phyloP scores from a whole-genome alignment of 2,888 invertebrate genomes.

The Mythimna loreyi region DNA sequence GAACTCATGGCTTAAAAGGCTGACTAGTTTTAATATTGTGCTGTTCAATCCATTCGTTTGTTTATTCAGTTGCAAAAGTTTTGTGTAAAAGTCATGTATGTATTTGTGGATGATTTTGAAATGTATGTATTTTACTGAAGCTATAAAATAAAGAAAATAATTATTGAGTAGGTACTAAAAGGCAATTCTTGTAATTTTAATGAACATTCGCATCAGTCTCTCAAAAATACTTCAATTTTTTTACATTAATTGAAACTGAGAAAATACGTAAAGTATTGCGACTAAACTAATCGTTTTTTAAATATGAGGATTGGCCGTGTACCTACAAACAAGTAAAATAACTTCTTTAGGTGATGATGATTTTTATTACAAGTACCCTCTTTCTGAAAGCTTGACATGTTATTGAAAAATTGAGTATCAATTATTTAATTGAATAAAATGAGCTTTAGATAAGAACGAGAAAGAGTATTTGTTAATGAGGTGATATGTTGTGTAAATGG shows the following conservation, averaged over 20 bases:
- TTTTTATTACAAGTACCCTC: not conserved
- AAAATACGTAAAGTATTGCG: no score
- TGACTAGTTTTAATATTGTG: slow-evolving; percentile 73
- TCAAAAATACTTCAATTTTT: no score
- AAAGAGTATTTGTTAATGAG: not conserved
- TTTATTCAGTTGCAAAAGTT: slow-evolving; percentile 16
- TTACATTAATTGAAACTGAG: no score
- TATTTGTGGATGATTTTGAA: slow-evolving; percentile 1
- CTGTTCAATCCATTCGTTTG: slow-evolving; percentile 27
- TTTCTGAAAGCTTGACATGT: not conserved
- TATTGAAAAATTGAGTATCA: not conserved
- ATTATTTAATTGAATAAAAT: slow-evolving; percentile 4
- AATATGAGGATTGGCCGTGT: not conserved
- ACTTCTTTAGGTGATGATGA: not conserved
- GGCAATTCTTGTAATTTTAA: not conserved
- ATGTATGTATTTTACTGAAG: not conserved
- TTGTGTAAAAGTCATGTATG: slow-evolving; percentile 21
- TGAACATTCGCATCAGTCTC: no score
- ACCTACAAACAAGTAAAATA: not conserved
- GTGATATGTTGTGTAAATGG: slow-evolving; percentile 10
- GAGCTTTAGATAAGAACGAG: slow-evolving; percentile 5
- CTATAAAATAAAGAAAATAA: not conserved
- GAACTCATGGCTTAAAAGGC: slow-evolving; percentile 74
- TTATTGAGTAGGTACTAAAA: slow-evolving; percentile 1
- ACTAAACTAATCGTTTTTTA: no score